These are phyloP conservation scores for Nestor notabilis DNA, from an alignment of 2,113 vertebrate genomes.

Conservation along the genomic window DNA sequence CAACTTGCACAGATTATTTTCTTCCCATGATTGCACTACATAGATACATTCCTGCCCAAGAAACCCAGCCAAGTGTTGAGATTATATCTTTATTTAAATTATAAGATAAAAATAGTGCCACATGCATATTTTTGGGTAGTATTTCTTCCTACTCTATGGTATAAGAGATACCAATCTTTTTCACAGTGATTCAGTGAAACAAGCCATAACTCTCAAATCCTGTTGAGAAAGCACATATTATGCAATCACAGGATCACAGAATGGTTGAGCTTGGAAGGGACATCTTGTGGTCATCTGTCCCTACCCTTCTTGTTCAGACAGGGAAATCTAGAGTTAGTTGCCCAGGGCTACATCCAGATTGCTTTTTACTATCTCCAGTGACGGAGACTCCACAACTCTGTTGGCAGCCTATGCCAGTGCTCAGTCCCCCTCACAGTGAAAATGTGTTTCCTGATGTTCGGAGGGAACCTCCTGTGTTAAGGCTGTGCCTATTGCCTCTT, in stretches of 20 bases:
- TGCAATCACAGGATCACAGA: not conserved
- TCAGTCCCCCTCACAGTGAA: not conserved
- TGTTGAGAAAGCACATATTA: not conserved
- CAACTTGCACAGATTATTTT: constrained; percentile 16
- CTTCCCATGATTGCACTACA: constrained; percentile 6
- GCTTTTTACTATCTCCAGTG: not conserved
- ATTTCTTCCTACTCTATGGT: not conserved
- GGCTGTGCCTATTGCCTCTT: fast-evolving
- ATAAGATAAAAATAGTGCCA: constrained; percentile 41
- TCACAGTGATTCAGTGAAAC: not conserved
- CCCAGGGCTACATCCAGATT: not conserved
- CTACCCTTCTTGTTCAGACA: not conserved
- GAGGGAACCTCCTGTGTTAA: not conserved
- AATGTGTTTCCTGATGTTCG: not conserved
- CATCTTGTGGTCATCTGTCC: not conserved
- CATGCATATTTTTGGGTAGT: not conserved
- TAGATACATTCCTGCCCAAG: not conserved
- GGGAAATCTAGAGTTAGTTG: not conserved
- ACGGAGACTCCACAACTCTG: not conserved
- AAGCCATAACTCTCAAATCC: not conserved
- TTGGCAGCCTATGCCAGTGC: not conserved
- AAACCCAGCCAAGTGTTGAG: constrained; percentile 15
- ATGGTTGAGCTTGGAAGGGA: not conserved
- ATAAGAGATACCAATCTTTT: constrained; percentile 7
- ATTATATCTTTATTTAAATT: constrained; percentile 51